These are phyloP conservation scores for Brachypalpus laphriformis DNA, from an alignment of 2,888 invertebrate species.

Conservation along the genomic window DNA sequence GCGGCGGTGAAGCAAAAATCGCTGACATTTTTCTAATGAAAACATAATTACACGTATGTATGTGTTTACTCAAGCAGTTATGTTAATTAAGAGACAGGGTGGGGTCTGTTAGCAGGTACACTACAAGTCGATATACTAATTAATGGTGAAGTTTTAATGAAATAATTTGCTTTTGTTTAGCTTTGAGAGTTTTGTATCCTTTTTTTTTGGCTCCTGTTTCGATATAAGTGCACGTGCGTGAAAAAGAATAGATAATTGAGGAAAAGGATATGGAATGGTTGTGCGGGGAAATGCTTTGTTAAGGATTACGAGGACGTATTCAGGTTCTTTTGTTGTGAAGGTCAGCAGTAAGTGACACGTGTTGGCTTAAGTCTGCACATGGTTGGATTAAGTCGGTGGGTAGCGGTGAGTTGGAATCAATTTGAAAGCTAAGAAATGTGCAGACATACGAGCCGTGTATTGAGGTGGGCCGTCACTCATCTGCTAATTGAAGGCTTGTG, in stretches of 20 bases:
- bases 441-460: too few species aligned
- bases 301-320: neutral
- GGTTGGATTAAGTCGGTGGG: neutral
- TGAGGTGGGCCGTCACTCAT: too few species aligned
- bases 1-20: slow-evolving; percentile 5
- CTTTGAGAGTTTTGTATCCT: neutral
- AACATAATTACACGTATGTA: slow-evolving; percentile 38
- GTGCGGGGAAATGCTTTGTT: neutral
- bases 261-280: neutral
- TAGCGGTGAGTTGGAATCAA: too few species aligned
- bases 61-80: slow-evolving; percentile 46
- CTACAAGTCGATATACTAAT: slow-evolving; percentile 41
- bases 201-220: neutral
- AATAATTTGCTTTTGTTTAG: slow-evolving; percentile 37
- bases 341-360: neutral
- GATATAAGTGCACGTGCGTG: neutral
- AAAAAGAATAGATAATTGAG: neutral
- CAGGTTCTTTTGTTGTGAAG: neutral
- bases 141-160: slow-evolving; percentile 63
- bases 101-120: neutral
- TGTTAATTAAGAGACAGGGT: slow-evolving; percentile 50
- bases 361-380: neutral
- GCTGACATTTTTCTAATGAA: slow-evolving; percentile 55
- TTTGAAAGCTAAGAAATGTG: too few species aligned
- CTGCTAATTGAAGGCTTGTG: too few species aligned